Conservation (phyloP, 1,140 invertebrate species). For the Dendrolimus punctatus region DNA sequence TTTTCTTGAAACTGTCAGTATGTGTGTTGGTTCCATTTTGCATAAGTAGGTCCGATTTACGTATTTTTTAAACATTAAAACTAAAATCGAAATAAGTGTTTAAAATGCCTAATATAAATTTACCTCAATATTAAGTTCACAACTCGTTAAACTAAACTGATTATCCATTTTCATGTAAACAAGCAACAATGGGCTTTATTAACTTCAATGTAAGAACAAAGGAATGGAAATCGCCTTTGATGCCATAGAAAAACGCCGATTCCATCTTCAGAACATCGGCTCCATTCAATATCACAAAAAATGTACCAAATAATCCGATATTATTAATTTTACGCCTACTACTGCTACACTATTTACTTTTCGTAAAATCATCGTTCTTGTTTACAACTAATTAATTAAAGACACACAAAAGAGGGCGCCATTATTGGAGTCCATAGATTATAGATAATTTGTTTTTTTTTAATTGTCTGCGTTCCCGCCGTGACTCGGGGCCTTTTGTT, state of each 20-base stretch:
- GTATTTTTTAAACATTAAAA: no score
- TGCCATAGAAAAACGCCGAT: constrained; percentile 20
- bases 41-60: no score
- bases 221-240: constrained; percentile 47
- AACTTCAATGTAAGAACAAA: constrained; percentile 27
- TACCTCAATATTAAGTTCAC: no score
- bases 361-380: constrained; percentile 64
- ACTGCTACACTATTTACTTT: constrained; percentile 60
- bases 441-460: constrained; percentile 23
- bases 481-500: constrained; percentile 32
- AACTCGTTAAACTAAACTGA: neutral
- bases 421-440: constrained; percentile 6
- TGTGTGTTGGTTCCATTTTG: no score
- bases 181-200: constrained; percentile 5
- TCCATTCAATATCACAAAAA: constrained; percentile 33
- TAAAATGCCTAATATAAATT: no score
- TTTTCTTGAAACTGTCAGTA: no score
- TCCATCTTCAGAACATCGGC: constrained; percentile 24
- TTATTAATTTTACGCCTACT: constrained; percentile 48
- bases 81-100: no score
- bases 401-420: constrained; percentile 37
- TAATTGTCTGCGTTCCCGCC: constrained; percentile 27
- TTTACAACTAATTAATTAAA: constrained; percentile 68
- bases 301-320: constrained; percentile 44
- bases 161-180: constrained; percentile 1